These are phyloP conservation scores for Unio delphinus DNA, from an alignment of 2,888 invertebrate species.

Conservation along the genomic window DNA sequence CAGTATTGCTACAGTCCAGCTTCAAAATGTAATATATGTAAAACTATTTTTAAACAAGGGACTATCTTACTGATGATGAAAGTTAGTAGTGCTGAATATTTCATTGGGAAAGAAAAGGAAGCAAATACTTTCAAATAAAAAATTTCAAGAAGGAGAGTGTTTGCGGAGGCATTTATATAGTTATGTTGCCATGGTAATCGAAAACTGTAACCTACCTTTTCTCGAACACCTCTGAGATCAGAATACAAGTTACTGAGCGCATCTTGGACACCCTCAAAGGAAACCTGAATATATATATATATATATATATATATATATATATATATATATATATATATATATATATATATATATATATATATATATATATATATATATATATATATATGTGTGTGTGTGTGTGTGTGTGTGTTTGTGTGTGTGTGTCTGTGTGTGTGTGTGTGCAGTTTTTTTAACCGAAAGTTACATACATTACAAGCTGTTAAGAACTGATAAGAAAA, in stretches of 20 bases:
- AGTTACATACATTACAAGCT: no score
- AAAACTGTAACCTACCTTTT: slow-evolving; percentile 37
- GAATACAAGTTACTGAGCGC: slow-evolving; percentile 53
- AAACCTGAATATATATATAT: slow-evolving; percentile 44
- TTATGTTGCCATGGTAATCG: neutral
- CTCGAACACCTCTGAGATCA: slow-evolving; percentile 50
- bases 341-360: neutral
- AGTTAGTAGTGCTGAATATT: neutral
- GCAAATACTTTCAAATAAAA: neutral
- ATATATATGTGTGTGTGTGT: no score
- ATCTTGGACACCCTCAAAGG: slow-evolving; percentile 60
- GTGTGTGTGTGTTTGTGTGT: no score
- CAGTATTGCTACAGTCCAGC: no score
- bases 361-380: neutral
- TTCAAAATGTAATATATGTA: no score
- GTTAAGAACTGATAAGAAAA: no score
- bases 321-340: neutral
- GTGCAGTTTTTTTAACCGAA: no score
- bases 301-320: neutral
- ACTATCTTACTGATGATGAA: neutral
- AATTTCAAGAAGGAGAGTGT: no score
- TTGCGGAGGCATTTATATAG: neutral
- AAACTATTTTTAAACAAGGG: no score
- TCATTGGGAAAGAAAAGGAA: neutral
- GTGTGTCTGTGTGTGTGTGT: no score